Conservation (phyloP, 2,113 vertebrate genomes). For the Pseudonaja textilis region DNA sequence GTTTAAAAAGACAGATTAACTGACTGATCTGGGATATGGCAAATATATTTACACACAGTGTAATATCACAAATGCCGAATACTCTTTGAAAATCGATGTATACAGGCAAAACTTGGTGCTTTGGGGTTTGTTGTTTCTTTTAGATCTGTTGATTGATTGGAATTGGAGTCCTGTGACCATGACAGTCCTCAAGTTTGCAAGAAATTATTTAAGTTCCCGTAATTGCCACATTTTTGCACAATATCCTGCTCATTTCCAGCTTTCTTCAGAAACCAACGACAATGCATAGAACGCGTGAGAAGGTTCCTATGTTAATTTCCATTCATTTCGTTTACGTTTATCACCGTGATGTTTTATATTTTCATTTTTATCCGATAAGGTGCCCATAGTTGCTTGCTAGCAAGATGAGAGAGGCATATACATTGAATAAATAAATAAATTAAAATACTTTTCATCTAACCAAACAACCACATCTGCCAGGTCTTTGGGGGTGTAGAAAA, state of each 20-base stretch:
- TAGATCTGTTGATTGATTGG: not conserved
- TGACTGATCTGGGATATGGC: not conserved
- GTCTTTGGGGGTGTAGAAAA: not conserved
- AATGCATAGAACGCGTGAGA: not conserved
- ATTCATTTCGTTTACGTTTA: not conserved
- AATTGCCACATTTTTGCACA: not conserved
- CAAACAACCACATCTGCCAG: not conserved
- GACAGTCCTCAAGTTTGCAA: not conserved
- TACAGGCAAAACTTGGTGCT: not conserved
- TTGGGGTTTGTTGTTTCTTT: not conserved
- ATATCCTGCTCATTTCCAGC: fast-evolving
- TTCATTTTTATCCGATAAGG: not conserved
- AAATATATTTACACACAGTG: not conserved
- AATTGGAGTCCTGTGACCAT: not conserved
- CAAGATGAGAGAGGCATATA: not conserved
- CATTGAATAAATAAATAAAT: not conserved
- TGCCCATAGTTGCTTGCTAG: not conserved
- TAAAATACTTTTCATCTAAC: not conserved
- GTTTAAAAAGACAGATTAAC: not conserved
- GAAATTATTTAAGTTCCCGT: not conserved
- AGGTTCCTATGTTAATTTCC: not conserved
- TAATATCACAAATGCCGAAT: not conserved
- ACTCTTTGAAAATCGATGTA: not conserved
- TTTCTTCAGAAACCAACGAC: not conserved
- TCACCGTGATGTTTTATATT: not conserved